Base-by-base conservation (phyloP, 1,140 invertebrate genomes). In the Orussus abietinus region DNA sequence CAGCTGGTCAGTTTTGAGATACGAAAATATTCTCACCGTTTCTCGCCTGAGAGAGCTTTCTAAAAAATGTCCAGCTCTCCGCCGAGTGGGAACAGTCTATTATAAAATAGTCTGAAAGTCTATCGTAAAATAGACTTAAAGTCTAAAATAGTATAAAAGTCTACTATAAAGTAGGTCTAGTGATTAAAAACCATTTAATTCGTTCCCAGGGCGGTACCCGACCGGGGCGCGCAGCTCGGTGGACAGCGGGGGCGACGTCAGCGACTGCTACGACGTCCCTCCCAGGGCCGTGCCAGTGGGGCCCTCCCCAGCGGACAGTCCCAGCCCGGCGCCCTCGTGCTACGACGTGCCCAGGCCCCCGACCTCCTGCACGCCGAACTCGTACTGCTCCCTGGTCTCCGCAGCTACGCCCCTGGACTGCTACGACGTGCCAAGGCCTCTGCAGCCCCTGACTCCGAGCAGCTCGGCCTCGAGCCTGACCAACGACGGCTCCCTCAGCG, bases 261-360 rank as follows among this genome's bases (percentile, higher is more conserved):
- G 51, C 53, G 74, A 75, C 30, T 75, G 75, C 37, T 84, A 84
- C 59, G 82, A 84, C 55, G 78, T 81, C 38, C 82, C 81, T 34
- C 80, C 80, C 11, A 75, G 78, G 19, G 75, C 80, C 11, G 73
- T 78, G 2, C 78, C 79, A 5, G 72, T 82, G 17, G 75, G 57
- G 64, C 72, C 57, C 52, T 80, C 59, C 51, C 75, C 49, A 0
- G 59, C 55, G 14, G 66, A 52, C 45, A 65, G 67, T 46, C 62
- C 66, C 5, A 69, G 65, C 26, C 68, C 73, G 1, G 63, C 66
- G 3, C 64, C 64, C 6, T 64, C 66, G 11, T 77, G 74, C 12
- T 78, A 78, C 49, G 75, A 77, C 54, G 72, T 75, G 47, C 76
- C 76, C 22, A 62, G 73, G 33, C 68, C 74, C 14, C 61, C 75